These are phyloP conservation scores for Thalassophryne amazonica DNA, from an alignment of 2,797 vertebrate genomes.

Conservation along the genomic window DNA sequence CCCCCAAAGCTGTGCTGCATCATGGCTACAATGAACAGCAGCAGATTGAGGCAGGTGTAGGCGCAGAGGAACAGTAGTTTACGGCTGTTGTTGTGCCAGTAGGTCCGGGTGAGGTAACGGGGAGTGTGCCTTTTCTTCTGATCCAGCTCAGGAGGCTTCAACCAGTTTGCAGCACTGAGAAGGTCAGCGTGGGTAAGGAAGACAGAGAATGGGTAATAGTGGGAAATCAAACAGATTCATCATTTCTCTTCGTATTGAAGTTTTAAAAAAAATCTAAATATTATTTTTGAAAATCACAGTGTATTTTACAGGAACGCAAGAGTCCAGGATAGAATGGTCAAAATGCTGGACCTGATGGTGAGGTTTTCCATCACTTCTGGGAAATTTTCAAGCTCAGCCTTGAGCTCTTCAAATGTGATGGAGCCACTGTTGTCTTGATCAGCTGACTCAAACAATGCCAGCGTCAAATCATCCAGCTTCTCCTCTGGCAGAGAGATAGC, in stretches of 20 bases:
- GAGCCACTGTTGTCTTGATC: slow-evolving; percentile 85
- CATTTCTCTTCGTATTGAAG: too few species aligned
- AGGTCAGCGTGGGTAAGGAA: neutral
- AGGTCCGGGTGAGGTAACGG: slow-evolving; percentile 73
- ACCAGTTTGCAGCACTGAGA: slow-evolving; percentile 85
- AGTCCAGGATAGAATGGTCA: too few species aligned
- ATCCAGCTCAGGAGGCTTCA: slow-evolving; percentile 73
- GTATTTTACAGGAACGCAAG: too few species aligned
- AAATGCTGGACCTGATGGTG: slow-evolving; percentile 84
- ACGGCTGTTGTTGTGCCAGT: slow-evolving; percentile 87
- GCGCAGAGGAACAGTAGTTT: slow-evolving; percentile 79
- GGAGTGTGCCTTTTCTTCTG: slow-evolving; percentile 53
- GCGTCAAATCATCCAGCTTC: slow-evolving; percentile 84
- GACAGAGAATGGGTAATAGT: neutral
- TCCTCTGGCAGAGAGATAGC: slow-evolving; percentile 85
- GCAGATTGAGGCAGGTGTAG: slow-evolving; percentile 71
- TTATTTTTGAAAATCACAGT: too few species aligned
- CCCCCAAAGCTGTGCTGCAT: slow-evolving; percentile 49
- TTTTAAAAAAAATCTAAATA: too few species aligned
- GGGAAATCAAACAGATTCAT: too few species aligned
- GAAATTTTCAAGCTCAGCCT: slow-evolving; percentile 82
- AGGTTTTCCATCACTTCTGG: slow-evolving; percentile 91
- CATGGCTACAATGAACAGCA: slow-evolving; percentile 77
- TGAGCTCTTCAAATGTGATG: slow-evolving; percentile 90
- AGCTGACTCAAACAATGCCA: slow-evolving; percentile 85